Conservation (phyloP, 2,888 invertebrate species). For the Leucophenga montana region DNA sequence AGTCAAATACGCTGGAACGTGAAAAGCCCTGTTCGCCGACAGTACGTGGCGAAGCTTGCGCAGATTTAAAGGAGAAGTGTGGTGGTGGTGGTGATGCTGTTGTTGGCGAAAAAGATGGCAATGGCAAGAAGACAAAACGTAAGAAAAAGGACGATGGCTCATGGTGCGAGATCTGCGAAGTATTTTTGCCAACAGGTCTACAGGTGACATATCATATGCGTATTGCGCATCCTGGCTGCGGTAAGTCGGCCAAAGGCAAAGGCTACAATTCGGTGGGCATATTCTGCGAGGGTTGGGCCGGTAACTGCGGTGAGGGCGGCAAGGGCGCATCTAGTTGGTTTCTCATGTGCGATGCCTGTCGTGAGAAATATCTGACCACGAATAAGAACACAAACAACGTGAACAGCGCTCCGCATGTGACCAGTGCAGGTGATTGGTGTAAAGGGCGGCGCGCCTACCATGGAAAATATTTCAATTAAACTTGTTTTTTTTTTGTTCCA, state of each 20-base stretch:
- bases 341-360: conserved; percentile 91
- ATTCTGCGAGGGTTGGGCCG: conserved; percentile 91
- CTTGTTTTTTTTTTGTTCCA: neutral
- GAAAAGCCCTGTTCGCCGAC: conserved; percentile 60
- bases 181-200: conserved; percentile 76
- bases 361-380: conserved; percentile 79
- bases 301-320: conserved; percentile 90
- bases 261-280: conserved; percentile 94
- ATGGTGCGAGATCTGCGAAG: conserved; percentile 91
- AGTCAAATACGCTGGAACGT: conserved; percentile 69
- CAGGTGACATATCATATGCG: conserved; percentile 95
- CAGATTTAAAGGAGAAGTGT: conserved; percentile 52
- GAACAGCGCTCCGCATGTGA: conserved; percentile 69
- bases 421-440: conserved; percentile 43
- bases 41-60: conserved; percentile 50
- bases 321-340: conserved; percentile 89
- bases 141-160: conserved; percentile 73
- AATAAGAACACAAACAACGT: conserved; percentile 71
- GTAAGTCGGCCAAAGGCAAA: conserved; percentile 86
- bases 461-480: neutral
- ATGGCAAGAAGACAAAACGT: conserved; percentile 62
- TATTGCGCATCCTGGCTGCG: conserved; percentile 92
- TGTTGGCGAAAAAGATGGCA: conserved; percentile 64
- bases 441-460: neutral
- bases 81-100: conserved; percentile 23